Evolutionary conservation across 2,888 invertebrate species (phyloP), one percentile per base, ranked within the genome.

Genomic region (Drosophila formosana): DNA sequence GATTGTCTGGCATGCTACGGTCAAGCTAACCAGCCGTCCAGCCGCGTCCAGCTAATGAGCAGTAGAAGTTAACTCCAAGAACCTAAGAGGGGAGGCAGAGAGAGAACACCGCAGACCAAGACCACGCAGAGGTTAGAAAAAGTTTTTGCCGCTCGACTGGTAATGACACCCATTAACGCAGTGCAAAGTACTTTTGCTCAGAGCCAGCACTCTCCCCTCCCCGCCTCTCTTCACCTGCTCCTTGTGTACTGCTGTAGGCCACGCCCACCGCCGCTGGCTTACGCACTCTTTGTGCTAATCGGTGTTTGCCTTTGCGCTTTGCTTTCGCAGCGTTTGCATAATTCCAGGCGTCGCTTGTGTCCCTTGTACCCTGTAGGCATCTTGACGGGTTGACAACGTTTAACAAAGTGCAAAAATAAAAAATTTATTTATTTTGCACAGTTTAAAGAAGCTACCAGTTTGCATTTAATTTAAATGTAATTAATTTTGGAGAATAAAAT

Each of bases 161-260:
- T 89, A 87, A 87, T 87, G 89, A 84, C 75, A 88, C 69, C 82
- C 85, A 87, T 87, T 89, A 89, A 76, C 80, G 75, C 72, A 67
- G 74, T 80, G 68, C 69, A 71, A 74, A 74, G 64, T 70, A 63
- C 37, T 37, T 37, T 53, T 23, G 9, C 53, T 49, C 28, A 58
- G 61, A 49, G 32, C 13, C n/a, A 25, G 8, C 25, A 9, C 45
- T 32, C 32, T n/a, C 32, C 11, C 26, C 41, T 18, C 26, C 18
- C n/a, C 13, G 23, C 3, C 45, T 26, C 7, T 26, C 37, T 30
- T 9, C 18, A 7, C 13, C 39, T 13, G 4, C 7, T 41, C 18
- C 13, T 39, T 11, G 3, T 23, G 28, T 28, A 6, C 45, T 6
- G 23, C 30, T 13, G 5, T 45, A 7, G 9, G 34, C 37, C 41